Base-by-base conservation (phyloP, 2,113 vertebrate genomes). In the Maccullochella peelii region DNA sequence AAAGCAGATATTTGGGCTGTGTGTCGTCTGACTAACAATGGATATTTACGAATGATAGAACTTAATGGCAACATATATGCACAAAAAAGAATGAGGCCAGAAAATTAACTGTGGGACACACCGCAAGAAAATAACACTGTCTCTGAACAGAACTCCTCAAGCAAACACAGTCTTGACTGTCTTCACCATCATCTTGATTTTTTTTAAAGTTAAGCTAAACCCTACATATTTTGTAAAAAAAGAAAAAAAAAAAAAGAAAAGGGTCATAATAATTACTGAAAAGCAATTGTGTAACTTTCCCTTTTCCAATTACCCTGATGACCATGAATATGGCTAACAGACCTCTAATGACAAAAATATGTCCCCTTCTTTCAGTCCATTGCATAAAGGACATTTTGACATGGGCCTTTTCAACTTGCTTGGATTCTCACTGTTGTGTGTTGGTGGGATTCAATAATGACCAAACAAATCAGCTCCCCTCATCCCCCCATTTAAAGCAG, bases 391-490 rank as follows among this genome's bases (percentile, higher is more conserved):
- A 67, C 0, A 23, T 36, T 49, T 61, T 40, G 1, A 63, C 12
- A 55, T 9, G 1, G 38, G 6, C 40, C 25, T 76, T 70, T 75
- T 80, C 1, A 6, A 18, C 27, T 25, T 20, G 36, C 38, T 33
- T 71, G 10, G 33, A 55, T 68, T 63, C 58, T 10, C 14, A 40
- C 6, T 6, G 4, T 15, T 61, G 33, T 33, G 20, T 69, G 52
- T 67, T 47, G 27, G 40, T 58, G 30, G 38, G 11, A 69, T 61
- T 58, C 11, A 74, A 9, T 72, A 27, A 70, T 52, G 33, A 23
- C 20, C 33, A 57, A 38, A 79, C 8, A 47, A 49, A 69, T 80
- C 8, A 58, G 68, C 62, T 74, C 9, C 20, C 12, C 33, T 49
- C n/a, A 58, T 33, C 33, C 49, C 30, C 44, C 2, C 25, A 38